Percentiles rank a stretch among this genome's conserved stretches.
phyloP scores from a whole-genome alignment of 2,113 vertebrate genomes.

The Phasianus colchicus region DNA sequence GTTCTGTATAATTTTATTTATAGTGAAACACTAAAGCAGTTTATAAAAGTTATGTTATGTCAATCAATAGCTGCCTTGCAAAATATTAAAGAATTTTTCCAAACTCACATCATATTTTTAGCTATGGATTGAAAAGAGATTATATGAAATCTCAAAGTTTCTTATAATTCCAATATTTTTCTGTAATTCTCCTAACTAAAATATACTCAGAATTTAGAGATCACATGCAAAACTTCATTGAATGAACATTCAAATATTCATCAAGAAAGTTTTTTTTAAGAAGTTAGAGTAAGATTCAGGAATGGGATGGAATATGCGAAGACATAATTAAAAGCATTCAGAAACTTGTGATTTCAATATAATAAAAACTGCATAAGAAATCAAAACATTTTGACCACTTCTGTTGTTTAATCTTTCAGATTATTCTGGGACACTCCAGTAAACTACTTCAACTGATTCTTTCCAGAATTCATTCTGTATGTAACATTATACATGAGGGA shows the following conservation, averaged over 20 bases:
- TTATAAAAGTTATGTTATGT: neutral
- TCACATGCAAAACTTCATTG: neutral
- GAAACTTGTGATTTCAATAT: neutral
- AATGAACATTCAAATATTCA: neutral
- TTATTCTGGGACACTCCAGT: neutral
- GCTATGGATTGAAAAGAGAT: neutral
- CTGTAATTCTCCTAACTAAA: neutral
- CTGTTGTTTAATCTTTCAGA: neutral
- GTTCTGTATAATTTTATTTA: neutral
- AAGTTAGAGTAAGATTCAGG: neutral
- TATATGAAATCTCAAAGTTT: neutral
- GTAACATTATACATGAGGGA: neutral
- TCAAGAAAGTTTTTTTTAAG: neutral
- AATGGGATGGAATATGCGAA: neutral
- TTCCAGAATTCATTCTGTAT: neutral
- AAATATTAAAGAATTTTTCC: neutral
- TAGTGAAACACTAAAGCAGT: neutral
- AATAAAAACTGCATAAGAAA: neutral
- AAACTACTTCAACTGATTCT: neutral
- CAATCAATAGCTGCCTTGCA: neutral
- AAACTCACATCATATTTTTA: neutral
- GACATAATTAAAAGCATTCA: neutral
- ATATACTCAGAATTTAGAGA: neutral
- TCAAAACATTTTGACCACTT: neutral
- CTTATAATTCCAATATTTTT: neutral